These are phyloP conservation scores for Choristoneura fumiferana DNA, from an alignment of 1,140 invertebrate genomes.

Conservation along the genomic window DNA sequence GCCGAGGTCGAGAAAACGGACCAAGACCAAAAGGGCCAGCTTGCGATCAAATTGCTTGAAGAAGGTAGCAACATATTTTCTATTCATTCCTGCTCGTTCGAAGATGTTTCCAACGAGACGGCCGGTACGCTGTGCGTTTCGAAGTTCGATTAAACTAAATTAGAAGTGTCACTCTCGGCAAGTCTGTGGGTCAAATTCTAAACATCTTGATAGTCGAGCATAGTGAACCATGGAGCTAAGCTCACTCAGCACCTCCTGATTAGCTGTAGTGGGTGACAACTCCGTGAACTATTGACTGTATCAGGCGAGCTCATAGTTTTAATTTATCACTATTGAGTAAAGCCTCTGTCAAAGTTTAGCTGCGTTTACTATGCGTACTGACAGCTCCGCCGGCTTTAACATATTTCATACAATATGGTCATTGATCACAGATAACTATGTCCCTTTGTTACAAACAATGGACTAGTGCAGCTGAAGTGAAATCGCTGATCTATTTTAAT, in stretches of 20 bases:
- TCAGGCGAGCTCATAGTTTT: background rate
- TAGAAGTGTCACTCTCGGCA: conserved; percentile 4
- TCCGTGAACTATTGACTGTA: background rate
- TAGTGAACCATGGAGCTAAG: conserved; percentile 3
- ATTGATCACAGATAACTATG: background rate
- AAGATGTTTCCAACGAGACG: background rate
- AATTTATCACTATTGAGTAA: background rate
- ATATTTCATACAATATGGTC: background rate
- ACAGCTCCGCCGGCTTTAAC: background rate
- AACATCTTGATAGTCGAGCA: too few relatives aligned
- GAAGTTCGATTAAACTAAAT: background rate
- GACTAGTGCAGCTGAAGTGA: conserved; percentile 2
- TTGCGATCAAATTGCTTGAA: conserved; percentile 7
- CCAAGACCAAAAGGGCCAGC: background rate
- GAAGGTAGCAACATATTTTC: conserved; percentile 13
- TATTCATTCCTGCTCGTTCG: background rate
- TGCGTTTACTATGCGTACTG: background rate
- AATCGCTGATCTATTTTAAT: conserved; percentile 16
- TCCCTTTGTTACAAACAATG: background rate
- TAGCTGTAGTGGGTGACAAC: background rate
- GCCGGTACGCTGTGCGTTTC: too few relatives aligned
- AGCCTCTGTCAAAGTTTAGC: background rate
- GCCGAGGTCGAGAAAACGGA: conserved; percentile 24
- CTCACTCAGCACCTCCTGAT: too few relatives aligned
- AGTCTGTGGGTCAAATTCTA: background rate